A percentile compares a stretch with the other conserved stretches of the same genome.
These are phyloP conservation scores for Pocillopora verrucosa DNA, from an alignment of 64 coral and sea anemone species.

Conservation along the genomic window DNA sequence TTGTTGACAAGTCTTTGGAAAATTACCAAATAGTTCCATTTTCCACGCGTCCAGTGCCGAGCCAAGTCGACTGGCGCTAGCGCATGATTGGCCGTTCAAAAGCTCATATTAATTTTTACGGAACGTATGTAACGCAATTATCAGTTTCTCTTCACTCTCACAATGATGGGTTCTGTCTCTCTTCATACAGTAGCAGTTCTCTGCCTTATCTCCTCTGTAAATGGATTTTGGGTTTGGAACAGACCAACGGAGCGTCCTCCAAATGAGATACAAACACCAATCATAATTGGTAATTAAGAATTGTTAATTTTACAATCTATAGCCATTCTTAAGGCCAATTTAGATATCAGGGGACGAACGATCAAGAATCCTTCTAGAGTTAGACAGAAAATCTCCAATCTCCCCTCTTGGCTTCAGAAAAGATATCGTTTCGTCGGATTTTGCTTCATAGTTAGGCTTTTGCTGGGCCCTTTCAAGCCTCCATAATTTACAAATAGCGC, in stretches of 20 bases:
- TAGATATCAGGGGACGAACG: too few relatives aligned
- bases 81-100: not conserved
- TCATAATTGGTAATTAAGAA: not conserved
- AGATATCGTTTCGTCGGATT: too few relatives aligned
- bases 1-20: not conserved
- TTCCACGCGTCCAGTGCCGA: not conserved
- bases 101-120: not conserved
- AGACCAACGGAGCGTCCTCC: not conserved
- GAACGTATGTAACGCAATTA: not conserved
- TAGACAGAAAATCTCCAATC: too few relatives aligned
- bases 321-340: not conserved
- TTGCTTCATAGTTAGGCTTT: too few relatives aligned
- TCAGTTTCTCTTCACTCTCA: not conserved
- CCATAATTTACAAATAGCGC: too few relatives aligned
- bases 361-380: too few relatives aligned
- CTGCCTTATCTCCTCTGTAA: not conserved
- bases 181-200: not conserved
- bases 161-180: not conserved
- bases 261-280: constrained; percentile 16
- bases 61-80: not conserved
- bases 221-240: constrained; percentile 27
- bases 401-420: too few relatives aligned
- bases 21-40: not conserved
- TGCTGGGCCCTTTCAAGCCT: too few relatives aligned
- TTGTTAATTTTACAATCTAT: not conserved